Evolutionary conservation across 2,888 invertebrate species (phyloP), one percentile per base, ranked within the genome.

Genomic region (Notodonta dromedarius): DNA sequence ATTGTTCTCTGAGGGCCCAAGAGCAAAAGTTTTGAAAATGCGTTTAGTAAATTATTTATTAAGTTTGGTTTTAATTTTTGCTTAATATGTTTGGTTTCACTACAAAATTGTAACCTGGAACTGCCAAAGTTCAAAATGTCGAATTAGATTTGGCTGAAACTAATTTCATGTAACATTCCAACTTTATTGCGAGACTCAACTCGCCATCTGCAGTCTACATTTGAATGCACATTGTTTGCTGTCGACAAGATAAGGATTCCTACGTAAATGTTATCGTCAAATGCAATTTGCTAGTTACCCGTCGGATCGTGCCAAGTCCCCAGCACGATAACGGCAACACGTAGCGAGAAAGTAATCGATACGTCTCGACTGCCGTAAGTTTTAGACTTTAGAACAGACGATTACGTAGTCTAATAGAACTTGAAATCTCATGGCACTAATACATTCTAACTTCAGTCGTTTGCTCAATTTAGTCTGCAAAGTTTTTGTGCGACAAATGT

Each of bases 271-370:
- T 65, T 57, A 60, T 39, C 56, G 24, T 48, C 58, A 56, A 65
- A 60, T 59, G 59, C 62, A 67, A 63, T 67, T 62, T 59, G 62
- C 67, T 65, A 66, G 56, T 59, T 61, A 59, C 61, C 11, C 57
- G 57, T 60, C 54, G 24, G 12, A 5, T 42, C 58, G 63, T 62
- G 65, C 50, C 44, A 55, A 62, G 54, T 71, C 61, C 63, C 62
- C 52, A 13, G 52, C 65, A 66, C 69, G 66, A 75, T 63, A 69
- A 60, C 59, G 69, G 71, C 69, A 67, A 60, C 66, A 66, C 64
- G 65, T 62, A 70, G 60, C 70, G 69, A 77, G 72, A 72, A 66
- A 67, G 62, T 63, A 80, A 82, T 82, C 82, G 75, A 82, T 80
- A 82, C 69, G 80, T 80, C 82, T 82, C 78, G 79, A 65, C 48